Conservation (phyloP, 1,140 invertebrate species). For the Trichomalopsis sarcophagae region DNA sequence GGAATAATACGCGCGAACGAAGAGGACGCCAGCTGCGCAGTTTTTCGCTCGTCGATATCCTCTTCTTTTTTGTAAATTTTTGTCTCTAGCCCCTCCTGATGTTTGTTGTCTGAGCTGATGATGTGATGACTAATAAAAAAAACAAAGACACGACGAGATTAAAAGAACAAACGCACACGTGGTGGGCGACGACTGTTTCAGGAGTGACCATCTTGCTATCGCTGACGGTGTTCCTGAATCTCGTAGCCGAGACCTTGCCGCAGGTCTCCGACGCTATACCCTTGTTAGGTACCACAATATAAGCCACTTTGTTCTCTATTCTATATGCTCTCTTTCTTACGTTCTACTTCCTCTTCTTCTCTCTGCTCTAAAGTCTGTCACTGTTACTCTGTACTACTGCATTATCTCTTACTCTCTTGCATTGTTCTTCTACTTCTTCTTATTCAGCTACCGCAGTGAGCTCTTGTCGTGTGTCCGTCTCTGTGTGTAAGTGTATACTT, state of each 20-base stretch:
- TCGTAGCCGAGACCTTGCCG: constrained; percentile 96
- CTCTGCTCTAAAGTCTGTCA: not conserved
- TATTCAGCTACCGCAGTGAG: not conserved
- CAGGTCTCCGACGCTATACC: constrained; percentile 96
- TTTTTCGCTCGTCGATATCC: no score
- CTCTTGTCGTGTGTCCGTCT: not conserved
- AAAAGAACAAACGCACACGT: constrained; percentile 55
- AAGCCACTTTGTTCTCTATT: constrained; percentile 38
- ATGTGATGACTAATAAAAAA: constrained; percentile 27
- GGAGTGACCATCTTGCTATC: constrained; percentile 99
- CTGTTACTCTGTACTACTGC: not conserved
- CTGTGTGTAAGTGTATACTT: not conserved
- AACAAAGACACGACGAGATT: constrained; percentile 44
- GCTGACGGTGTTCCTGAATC: constrained; percentile 98
- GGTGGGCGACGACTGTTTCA: constrained; percentile 81
- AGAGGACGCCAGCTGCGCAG: not conserved
- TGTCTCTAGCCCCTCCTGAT: not conserved
- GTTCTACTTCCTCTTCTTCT: not conserved
- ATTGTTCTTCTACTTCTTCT: not conserved
- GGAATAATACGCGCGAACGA: not conserved
- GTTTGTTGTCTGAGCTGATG: not conserved
- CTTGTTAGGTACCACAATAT: constrained; percentile 87
- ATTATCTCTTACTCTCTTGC: constrained; percentile 10
- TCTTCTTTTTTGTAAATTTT: no score
- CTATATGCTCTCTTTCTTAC: constrained; percentile 1